Base-by-base conservation (phyloP, 2,797 vertebrate species). In the Enteromius argenteus region DNA sequence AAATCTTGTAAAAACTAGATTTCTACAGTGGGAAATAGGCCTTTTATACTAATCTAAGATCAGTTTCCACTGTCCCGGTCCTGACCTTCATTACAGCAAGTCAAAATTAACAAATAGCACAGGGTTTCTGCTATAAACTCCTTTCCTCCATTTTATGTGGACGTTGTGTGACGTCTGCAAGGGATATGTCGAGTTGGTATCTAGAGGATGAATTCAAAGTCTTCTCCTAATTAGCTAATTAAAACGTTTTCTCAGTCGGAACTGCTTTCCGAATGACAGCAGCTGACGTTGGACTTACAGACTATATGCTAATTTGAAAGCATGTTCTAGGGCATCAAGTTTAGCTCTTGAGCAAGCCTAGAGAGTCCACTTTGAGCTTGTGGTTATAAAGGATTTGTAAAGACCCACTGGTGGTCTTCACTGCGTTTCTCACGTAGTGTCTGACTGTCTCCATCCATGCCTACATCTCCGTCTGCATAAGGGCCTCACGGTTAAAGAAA, bases 401-500 rank as follows among this genome's bases (percentile, higher is more conserved):
- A 74, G 78, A 81, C 79, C 64, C 46, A 56, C 82, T 37, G 32
- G 15, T 79, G 74, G 49, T 56, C 60, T 23, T 53, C 27, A 62
- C 39, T 91, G 83, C 87, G 35, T 78, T 84, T 84, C 39, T 71
- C 66, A 60, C 19, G 17, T 37, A 42, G 46, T 39, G 10, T 73
- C 77, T 86, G 78, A 39, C 51, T 58, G 14, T 77, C 46, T 79
- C 42, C 32, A 21, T 80, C 62, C 39, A 78, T 64, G 76, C 79
- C 84, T 89, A 72, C 23, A 56, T 62, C 19, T 58, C 30, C 49
- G 44, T 58, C 73, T 92, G 86, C 85, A 58, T 86, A 67, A 86
- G 86, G 86, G 75, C 66, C 79, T 89, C 85, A 86, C 67, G 91
- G 89, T 84, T 88, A 88, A 92, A 88, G 89, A 92, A 89, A 87